Evolutionary conservation across 2,113 vertebrate species (phyloP).

Genomic region (Desmodus rotundus): DNA sequence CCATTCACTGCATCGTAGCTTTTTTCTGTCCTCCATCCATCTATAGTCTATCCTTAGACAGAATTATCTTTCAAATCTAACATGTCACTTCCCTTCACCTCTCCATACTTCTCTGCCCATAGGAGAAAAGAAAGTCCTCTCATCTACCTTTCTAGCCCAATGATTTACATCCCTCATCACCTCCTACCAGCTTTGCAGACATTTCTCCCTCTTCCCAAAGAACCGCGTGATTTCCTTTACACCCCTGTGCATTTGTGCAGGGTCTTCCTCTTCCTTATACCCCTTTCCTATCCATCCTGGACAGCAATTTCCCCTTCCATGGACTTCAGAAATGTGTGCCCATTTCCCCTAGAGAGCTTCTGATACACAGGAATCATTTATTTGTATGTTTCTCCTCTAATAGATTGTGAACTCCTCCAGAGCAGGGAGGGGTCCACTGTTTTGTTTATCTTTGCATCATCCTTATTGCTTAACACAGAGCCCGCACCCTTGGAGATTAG

Average conservation of each 20-base stretch:
- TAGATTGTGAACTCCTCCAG: not conserved
- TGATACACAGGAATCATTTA: not conserved
- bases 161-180: not conserved
- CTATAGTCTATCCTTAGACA: not conserved
- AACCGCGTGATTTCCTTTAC: not conserved
- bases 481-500: not conserved
- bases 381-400: not conserved
- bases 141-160: not conserved
- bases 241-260: not conserved
- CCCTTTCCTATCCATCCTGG: not conserved
- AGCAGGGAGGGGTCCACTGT: not conserved
- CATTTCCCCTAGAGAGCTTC: not conserved
- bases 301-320: not conserved
- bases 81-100: not conserved
- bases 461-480: not conserved
- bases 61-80: conserved; percentile 5
- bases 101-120: not conserved
- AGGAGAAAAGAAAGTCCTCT: not conserved
- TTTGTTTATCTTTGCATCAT: not conserved
- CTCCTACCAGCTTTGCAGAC: not conserved
- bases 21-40: not conserved
- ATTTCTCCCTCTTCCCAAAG: not conserved
- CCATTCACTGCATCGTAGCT: not conserved
- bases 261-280: not conserved
- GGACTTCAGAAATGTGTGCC: not conserved